Evolutionary conservation across 2,888 invertebrate genomes (phyloP).

Genomic region (Dicycla oo): DNA sequence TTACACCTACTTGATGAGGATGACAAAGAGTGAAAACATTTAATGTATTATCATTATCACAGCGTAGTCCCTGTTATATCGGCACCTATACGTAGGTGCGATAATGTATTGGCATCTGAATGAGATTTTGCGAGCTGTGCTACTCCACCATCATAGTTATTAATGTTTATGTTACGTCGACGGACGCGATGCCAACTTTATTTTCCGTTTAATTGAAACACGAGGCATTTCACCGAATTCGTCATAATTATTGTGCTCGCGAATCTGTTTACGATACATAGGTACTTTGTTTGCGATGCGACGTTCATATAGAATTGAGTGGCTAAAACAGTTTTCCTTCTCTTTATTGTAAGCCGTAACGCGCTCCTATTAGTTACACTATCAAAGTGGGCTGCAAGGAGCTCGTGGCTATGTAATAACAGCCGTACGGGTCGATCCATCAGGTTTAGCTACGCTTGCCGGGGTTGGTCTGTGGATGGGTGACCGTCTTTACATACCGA

Average conservation of each 20-base stretch:
- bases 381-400: constrained; percentile 32
- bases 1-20: constrained; percentile 25
- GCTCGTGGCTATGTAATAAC: no score
- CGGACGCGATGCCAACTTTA: constrained; percentile 81
- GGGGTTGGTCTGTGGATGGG: no score
- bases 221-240: constrained; percentile 82
- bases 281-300: constrained; percentile 72
- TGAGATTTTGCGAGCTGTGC: constrained; percentile 76
- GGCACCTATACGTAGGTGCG: constrained; percentile 43
- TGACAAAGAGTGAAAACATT: constrained; percentile 46
- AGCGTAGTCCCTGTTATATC: constrained; percentile 34
- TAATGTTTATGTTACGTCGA: constrained; percentile 82
- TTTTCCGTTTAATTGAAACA: constrained; percentile 85
- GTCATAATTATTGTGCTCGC: constrained; percentile 74
- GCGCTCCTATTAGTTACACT: constrained; percentile 44
- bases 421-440: no score
- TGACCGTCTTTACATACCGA: no score
- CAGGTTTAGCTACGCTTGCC: no score
- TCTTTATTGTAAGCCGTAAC: constrained; percentile 47
- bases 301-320: constrained; percentile 61
- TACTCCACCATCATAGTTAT: constrained; percentile 80
- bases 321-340: constrained; percentile 46
- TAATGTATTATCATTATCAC: constrained; percentile 41
- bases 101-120: constrained; percentile 77
- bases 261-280: constrained; percentile 76